Evolutionary conservation across 1,140 invertebrate genomes (phyloP).

Genomic region (Ceratina calcarata): DNA sequence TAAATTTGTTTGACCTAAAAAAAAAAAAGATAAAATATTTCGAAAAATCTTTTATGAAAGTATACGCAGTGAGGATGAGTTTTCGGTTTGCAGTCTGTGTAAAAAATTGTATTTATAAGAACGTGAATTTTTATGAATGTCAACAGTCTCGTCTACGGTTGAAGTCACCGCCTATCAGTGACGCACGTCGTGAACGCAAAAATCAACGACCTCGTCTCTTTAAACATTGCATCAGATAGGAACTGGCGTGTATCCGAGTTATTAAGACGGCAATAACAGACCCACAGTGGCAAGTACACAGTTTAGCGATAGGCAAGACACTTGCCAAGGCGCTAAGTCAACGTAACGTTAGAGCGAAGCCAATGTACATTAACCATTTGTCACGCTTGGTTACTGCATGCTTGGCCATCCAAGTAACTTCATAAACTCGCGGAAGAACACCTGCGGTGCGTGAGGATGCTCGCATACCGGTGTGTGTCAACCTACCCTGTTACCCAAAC

Average conservation of each 20-base stretch:
- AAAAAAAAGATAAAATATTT: too few relatives aligned
- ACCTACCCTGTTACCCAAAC: conserved; percentile 55
- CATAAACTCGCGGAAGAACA: conserved; percentile 61
- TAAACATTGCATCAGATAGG: conserved; percentile 24
- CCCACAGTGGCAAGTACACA: conserved; percentile 23
- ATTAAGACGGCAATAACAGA: conserved; percentile 56
- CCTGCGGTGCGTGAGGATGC: conserved; percentile 57
- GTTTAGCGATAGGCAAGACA: conserved; percentile 40
- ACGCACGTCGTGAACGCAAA: not conserved
- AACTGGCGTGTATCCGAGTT: conserved; percentile 31
- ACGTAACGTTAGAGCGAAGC: conserved; percentile 33
- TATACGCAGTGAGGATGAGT: too few relatives aligned
- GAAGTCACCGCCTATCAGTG: not conserved
- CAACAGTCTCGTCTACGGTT: not conserved
- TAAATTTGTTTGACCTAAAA: too few relatives aligned
- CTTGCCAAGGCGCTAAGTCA: conserved; percentile 43
- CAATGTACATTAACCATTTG: conserved; percentile 60
- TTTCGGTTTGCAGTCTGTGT: too few relatives aligned
- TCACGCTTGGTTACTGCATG: conserved; percentile 59
- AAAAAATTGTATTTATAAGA: too few relatives aligned
- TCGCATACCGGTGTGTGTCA: conserved; percentile 61
- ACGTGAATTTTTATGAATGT: too few relatives aligned
- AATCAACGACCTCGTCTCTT: not conserved
- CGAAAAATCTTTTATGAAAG: too few relatives aligned
- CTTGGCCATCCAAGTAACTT: conserved; percentile 53